These are phyloP conservation scores for Moxostoma hubbsi DNA, from an alignment of 2,797 vertebrate species.

Conservation along the genomic window DNA sequence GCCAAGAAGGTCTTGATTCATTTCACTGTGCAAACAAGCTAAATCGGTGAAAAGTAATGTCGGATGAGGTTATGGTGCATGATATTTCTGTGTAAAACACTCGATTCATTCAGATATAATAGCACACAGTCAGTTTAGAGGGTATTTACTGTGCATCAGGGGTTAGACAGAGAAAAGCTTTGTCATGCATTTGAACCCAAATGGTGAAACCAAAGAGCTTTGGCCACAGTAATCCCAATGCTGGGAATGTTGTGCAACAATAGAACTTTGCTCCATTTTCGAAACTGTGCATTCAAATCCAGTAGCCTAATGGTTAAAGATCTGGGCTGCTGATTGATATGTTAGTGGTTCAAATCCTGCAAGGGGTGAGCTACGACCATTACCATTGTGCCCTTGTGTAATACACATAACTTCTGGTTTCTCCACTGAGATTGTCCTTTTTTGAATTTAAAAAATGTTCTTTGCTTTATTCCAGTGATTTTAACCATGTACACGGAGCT, in stretches of 20 bases:
- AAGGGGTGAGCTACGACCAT: background rate
- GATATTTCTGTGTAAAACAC: background rate
- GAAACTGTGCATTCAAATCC: background rate
- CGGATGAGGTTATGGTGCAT: background rate
- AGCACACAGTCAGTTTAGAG: background rate
- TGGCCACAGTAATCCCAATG: conserved; percentile 36
- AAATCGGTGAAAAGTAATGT: background rate
- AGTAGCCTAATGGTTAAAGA: background rate
- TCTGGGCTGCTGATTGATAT: background rate
- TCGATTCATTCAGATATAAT: background rate
- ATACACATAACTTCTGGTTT: no score
- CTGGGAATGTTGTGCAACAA: conserved; percentile 44
- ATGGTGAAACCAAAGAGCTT: conserved; percentile 37
- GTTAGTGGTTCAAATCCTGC: background rate
- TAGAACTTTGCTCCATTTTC: conserved; percentile 57
- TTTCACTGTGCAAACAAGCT: background rate
- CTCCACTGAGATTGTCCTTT: no score
- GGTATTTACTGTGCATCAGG: background rate
- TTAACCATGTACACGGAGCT: conserved; percentile 72
- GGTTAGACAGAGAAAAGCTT: conserved; percentile 53
- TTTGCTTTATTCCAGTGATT: conserved; percentile 18
- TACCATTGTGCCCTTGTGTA: background rate
- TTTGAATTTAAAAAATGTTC: background rate
- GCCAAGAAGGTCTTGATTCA: background rate
- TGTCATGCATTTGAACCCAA: conserved; percentile 48